Conservation (phyloP, 2,888 invertebrate genomes). For the Pyrocoelia pectoralis region DNA sequence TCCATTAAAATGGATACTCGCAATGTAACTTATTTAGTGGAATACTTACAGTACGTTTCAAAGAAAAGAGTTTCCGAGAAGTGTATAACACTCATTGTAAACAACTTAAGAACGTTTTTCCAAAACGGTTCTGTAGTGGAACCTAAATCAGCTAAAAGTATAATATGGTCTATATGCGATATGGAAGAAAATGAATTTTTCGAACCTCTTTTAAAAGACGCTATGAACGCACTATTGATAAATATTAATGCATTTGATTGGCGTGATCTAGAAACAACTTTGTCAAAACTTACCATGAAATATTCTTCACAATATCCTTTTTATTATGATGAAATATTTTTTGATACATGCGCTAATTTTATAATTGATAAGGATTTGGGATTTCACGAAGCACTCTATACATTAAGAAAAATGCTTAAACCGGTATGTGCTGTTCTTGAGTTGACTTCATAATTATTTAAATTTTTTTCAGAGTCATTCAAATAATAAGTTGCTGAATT, state of each 20-base stretch:
- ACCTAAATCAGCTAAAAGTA: constrained; percentile 60
- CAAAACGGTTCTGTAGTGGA: constrained; percentile 59
- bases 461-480: no score
- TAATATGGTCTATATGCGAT: constrained; percentile 67
- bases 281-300: constrained; percentile 62
- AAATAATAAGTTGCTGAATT: constrained; percentile 63
- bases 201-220: constrained; percentile 63
- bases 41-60: constrained; percentile 65
- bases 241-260: constrained; percentile 59
- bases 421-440: constrained; percentile 61
- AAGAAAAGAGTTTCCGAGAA: constrained; percentile 62
- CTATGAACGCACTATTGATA: constrained; percentile 60
- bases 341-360: constrained; percentile 65
- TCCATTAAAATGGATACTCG: constrained; percentile 65
- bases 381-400: constrained; percentile 62
- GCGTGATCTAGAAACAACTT: constrained; percentile 62
- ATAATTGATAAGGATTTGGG: constrained; percentile 62
- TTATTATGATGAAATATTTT: constrained; percentile 69
- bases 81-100: constrained; percentile 64
- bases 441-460: no score
- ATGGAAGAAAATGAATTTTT: constrained; percentile 59
- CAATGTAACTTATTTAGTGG: constrained; percentile 62
- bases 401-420: constrained; percentile 64
- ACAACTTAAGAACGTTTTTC: constrained; percentile 61
- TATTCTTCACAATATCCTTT: constrained; percentile 61